These are phyloP conservation scores for Latrodectus elegans DNA, from an alignment of 2,888 invertebrate species.

Conservation along the genomic window DNA sequence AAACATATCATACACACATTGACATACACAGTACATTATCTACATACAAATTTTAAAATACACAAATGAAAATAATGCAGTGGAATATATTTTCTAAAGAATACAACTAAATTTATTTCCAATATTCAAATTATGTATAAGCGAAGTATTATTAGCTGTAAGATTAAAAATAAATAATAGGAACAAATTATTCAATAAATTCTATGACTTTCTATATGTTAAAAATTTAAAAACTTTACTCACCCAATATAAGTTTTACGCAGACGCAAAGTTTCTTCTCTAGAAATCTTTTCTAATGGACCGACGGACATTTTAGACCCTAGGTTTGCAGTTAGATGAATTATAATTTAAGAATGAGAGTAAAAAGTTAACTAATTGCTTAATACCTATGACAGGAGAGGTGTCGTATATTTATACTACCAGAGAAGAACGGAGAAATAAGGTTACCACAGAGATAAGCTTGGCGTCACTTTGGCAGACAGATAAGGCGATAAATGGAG, in stretches of 20 bases:
- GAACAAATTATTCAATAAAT: no score
- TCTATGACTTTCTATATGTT: no score
- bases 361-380: background rate
- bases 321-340: no score
- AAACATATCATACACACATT: no score
- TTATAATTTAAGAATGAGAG: background rate
- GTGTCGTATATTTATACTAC: background rate
- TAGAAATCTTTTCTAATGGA: slow-evolving; percentile 82
- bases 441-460: slow-evolving; percentile 28
- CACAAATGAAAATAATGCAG: no score
- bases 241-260: slow-evolving; percentile 89
- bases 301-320: slow-evolving; percentile 46
- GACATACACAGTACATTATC: no score
- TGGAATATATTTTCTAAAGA: no score
- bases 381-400: background rate
- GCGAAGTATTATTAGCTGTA: no score
- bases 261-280: slow-evolving; percentile 86
- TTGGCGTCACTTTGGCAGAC: slow-evolving; percentile 9
- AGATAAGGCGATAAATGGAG: slow-evolving; percentile 31
- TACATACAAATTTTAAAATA: no score
- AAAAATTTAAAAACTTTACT: slow-evolving; percentile 74
- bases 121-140: no score
- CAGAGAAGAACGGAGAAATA: background rate
- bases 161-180: no score
- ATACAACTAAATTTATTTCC: no score